Percentiles rank a stretch among this genome's conserved stretches.
Evolutionary conservation across 2,113 vertebrate genomes (phyloP).

Genomic region (Macrotus californicus): DNA sequence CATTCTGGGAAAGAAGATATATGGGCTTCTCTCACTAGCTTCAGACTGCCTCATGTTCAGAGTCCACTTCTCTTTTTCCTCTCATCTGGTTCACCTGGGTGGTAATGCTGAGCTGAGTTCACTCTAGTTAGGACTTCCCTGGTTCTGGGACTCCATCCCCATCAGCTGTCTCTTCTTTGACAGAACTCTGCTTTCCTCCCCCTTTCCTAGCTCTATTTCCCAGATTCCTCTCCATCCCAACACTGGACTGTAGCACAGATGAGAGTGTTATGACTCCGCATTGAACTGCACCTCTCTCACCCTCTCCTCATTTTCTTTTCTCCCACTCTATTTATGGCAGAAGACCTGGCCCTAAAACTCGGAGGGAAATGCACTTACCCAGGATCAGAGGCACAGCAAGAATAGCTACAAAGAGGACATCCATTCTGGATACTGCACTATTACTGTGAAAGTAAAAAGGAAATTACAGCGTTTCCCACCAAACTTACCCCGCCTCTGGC

Average conservation of each 20-base stretch:
- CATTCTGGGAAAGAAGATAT: neutral
- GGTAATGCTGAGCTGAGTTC: neutral
- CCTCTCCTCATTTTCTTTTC: neutral
- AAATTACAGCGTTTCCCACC: conserved; percentile 66
- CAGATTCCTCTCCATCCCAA: neutral
- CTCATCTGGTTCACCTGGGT: neutral
- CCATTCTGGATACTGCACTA: conserved; percentile 55
- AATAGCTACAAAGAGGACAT: conserved; percentile 58
- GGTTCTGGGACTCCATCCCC: neutral
- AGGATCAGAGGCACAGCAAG: conserved; percentile 59
- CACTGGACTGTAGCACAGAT: neutral
- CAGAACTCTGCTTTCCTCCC: neutral
- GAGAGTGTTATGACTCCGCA: neutral
- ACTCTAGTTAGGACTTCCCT: neutral
- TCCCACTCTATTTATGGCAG: neutral
- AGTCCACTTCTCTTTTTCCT: neutral
- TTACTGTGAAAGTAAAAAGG: conserved; percentile 56
- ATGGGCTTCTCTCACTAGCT: neutral
- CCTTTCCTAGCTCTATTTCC: neutral
- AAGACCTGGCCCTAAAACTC: neutral
- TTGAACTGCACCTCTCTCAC: neutral
- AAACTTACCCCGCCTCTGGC: conserved; percentile 40
- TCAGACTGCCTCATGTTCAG: neutral
- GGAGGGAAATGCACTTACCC: conserved; percentile 51
- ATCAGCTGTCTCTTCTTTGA: neutral